A percentile compares a stretch with the other conserved stretches of the same genome.
phyloP scores from a whole-genome alignment of 2,797 vertebrate genomes.

The Coregonus sp. region DNA sequence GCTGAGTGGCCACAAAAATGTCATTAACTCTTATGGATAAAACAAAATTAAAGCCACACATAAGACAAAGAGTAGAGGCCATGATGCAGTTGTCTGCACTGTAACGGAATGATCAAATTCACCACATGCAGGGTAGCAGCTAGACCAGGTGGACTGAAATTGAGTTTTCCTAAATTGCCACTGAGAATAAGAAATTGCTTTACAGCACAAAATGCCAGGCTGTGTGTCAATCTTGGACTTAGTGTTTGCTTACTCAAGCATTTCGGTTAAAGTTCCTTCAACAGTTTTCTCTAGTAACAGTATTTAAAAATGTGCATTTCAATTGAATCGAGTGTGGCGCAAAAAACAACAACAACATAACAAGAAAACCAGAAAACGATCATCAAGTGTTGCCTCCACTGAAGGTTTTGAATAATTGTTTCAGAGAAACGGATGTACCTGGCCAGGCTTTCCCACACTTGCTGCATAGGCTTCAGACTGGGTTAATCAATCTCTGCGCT shows the following conservation, averaged over 20 bases:
- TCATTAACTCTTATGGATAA: too few relatives aligned
- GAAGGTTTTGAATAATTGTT: constrained; percentile 8
- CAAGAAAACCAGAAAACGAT: too few relatives aligned
- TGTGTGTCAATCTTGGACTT: not conserved
- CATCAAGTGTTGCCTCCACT: not conserved
- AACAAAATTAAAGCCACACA: not conserved
- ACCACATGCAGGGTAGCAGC: not conserved
- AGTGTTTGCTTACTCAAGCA: constrained; percentile 18
- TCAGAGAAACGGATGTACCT: constrained; percentile 17
- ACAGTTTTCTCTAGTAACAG: constrained; percentile 23
- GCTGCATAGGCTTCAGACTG: constrained; percentile 19
- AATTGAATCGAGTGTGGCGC: constrained; percentile 29
- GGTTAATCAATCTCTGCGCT: constrained; percentile 24
- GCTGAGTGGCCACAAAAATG: too few relatives aligned
- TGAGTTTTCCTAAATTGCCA: not conserved
- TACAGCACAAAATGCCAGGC: not conserved
- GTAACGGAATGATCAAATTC: not conserved
- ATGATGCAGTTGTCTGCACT: not conserved
- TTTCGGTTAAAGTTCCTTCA: constrained; percentile 14
- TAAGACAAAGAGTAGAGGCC: not conserved
- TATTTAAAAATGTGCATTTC: constrained; percentile 50
- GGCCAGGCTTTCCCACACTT: constrained; percentile 11
- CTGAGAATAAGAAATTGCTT: constrained; percentile 1
- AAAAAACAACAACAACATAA: not conserved
- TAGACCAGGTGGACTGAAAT: not conserved